Evolutionary conservation across 1,140 invertebrate species (phyloP), one percentile per base, ranked within the genome.

Genomic region (Watersipora subatra): DNA sequence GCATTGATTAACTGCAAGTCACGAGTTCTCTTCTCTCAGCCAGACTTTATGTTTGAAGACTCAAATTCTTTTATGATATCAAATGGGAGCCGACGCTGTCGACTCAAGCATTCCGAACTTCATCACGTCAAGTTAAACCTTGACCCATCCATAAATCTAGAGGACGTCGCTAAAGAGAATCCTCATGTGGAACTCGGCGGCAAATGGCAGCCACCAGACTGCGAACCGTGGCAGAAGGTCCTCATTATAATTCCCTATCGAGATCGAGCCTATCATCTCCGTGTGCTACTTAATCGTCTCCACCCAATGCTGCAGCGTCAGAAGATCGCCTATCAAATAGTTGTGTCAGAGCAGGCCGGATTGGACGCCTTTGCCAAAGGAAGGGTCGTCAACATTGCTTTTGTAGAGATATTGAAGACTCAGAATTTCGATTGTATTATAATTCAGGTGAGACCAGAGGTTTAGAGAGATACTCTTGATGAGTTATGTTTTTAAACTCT

Each of bases 151-250:
- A 7, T 59, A 28, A 59, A 7, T 12, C 7, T 59, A 22, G 58
- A 24, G 22, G 58, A 28, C 58, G 58, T 22, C 17, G 22, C 22
- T 17, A 28, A 22, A 28, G 22, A 28, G 7, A 72, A 75, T 61
- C 68, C 70, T 2, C 63, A 69, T 28, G 71, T 76, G 0, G 7
- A 65, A 15, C 58, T 65, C 15, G 92, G 92, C 3, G 90, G 90
- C 0, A 82, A 84, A 67, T 91, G 85, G 84, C 80, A 80, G 59
- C 92, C 91, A 1, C 76, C 81, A 17, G 75, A 86, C 24, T 95
- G 92, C 78, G 82, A 84, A 64, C 82, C 91, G 1, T 78, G 85
- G 24, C 88, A 88, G 59, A 73, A 74, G 67, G 87, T 80, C 7
- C 76, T 76, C 0, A 73, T 80, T 46, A 73, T 80, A 22, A 71